phyloP scores from a whole-genome alignment of 2,797 vertebrate genomes.

The Pangasius mekongensis region DNA sequence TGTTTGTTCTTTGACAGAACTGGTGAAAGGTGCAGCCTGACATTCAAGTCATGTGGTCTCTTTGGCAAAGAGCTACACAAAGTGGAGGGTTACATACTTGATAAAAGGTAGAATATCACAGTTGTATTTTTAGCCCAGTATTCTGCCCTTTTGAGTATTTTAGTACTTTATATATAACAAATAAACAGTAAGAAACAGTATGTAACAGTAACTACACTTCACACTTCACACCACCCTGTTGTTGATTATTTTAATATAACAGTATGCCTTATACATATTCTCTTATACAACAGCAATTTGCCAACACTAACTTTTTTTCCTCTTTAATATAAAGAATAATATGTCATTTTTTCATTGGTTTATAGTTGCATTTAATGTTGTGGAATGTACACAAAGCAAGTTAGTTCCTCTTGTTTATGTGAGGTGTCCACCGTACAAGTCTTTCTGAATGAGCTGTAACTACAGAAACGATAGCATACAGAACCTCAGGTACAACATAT shows the following conservation, averaged over 20 bases:
- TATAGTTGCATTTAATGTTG: neutral
- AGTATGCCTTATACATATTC: too few species aligned
- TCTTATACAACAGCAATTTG: neutral
- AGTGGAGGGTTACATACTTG: conserved; percentile 96
- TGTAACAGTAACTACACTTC: neutral
- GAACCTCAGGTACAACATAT: neutral
- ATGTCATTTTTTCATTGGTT: neutral
- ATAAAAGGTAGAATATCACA: conserved; percentile 86
- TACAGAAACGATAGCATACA: neutral
- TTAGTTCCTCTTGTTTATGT: neutral
- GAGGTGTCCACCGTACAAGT: neutral
- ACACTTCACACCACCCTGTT: neutral
- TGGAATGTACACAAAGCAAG: neutral
- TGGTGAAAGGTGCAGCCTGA: conserved; percentile 91
- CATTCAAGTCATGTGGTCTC: conserved; percentile 93
- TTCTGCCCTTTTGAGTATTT: neutral
- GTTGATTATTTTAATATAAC: neutral
- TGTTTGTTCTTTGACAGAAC: conserved; percentile 79
- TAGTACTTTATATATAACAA: neutral
- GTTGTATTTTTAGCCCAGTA: neutral
- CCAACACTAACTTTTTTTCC: too few species aligned
- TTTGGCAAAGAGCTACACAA: conserved; percentile 98
- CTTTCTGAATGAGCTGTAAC: neutral
- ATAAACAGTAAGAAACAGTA: neutral
- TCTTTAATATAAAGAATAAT: neutral